A percentile compares a stretch with the other conserved stretches of the same genome.
These are phyloP conservation scores for Lamproptera curius DNA, from an alignment of 2,888 invertebrate genomes.

Conservation along the genomic window DNA sequence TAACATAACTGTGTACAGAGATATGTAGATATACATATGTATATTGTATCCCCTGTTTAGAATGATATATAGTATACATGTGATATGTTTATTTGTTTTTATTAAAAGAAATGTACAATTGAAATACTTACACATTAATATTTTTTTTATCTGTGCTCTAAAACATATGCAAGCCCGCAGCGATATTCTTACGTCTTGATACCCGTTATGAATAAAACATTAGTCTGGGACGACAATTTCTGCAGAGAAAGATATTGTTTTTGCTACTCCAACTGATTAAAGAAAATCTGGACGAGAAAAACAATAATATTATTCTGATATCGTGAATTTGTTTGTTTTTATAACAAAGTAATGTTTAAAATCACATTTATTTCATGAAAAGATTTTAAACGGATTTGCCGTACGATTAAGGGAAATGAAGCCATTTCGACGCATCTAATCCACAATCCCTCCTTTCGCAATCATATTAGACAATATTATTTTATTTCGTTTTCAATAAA, in stretches of 20 bases:
- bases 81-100: too few relatives aligned
- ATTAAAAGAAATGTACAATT: too few relatives aligned
- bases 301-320: neutral
- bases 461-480: too few relatives aligned
- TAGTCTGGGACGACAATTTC: constrained; percentile 7
- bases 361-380: too few relatives aligned
- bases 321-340: neutral
- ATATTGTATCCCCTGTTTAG: too few relatives aligned
- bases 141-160: neutral
- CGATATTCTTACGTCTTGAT: constrained; percentile 15
- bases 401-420: too few relatives aligned
- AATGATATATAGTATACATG: neutral
- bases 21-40: neutral
- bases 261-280: constrained; percentile 7
- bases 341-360: neutral
- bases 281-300: neutral
- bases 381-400: too few relatives aligned
- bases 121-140: too few relatives aligned
- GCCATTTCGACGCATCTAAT: too few relatives aligned
- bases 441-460: too few relatives aligned
- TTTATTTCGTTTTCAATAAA: too few relatives aligned
- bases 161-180: constrained; percentile 7
- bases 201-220: constrained; percentile 18
- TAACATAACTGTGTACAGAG: neutral
- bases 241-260: constrained; percentile 10